Base-by-base conservation (phyloP, 2,888 invertebrate species). In the Cordilura impudica region DNA sequence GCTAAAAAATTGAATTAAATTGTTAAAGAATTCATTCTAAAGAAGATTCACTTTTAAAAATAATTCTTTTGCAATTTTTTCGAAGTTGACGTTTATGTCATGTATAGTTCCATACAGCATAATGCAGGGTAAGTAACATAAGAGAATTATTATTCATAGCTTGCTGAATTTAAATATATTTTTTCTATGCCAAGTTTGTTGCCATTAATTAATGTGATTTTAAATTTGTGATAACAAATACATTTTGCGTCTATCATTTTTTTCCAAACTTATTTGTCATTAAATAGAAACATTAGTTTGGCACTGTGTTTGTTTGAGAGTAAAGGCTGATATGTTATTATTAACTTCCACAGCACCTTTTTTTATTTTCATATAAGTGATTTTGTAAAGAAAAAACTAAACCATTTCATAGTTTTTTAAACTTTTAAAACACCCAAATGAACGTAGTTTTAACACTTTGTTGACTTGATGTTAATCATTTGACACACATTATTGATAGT, bases 401-500 rank as follows among this genome's bases (percentile, higher is more conserved):
- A 26, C 3, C 26, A 26, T 4, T 6, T 4, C 26, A 26, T 6
- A n/a, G 26, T 26, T 26, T 26, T 39, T 39, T 39, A 39, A n/a
- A n/a, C n/a, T n/a, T n/a, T n/a, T n/a, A n/a, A n/a, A n/a, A n/a
- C n/a, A n/a, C n/a, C n/a, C n/a, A n/a, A n/a, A n/a, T n/a, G n/a
- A n/a, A n/a, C n/a, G n/a, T n/a, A n/a, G n/a, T 67, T 54, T 66
- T 43, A 75, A 29, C 61, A 76, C 70, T 47, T 56, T 63, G 47
- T 35, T 21, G 5, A 39, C 35, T 53, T 16, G 3, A 21, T 66
- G 61, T 23, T 60, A 74, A 60, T 47, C 26, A 67, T 31, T 60
- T 60, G 58, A 67, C 66, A 67, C 23, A 61, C 54, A 54, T 74
- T 45, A 56, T 4, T n/a, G n/a, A 12, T 35, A 4, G 35, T 26